Conservation (phyloP, 2,113 vertebrate genomes). For the Sylvicapra grimmia region DNA sequence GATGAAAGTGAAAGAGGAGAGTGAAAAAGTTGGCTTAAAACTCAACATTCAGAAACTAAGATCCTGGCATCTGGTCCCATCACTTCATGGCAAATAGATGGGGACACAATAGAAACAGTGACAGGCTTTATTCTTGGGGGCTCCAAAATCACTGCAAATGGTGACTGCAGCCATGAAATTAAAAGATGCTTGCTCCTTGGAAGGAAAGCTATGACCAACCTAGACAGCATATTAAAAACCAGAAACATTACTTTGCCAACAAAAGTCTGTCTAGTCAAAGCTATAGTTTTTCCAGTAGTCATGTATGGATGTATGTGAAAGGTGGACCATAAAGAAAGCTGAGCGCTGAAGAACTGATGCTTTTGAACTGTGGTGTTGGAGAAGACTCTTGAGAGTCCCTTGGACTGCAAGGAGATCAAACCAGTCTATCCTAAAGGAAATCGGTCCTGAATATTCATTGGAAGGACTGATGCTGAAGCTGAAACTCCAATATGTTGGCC, state of each 20-base stretch:
- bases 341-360: background rate
- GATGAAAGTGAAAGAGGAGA: background rate
- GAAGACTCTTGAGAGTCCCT: background rate
- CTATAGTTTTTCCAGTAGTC: background rate
- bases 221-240: background rate
- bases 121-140: background rate
- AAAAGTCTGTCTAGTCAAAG: background rate
- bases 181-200: background rate
- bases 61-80: background rate
- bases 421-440: background rate
- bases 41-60: background rate
- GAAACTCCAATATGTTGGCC: background rate
- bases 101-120: background rate
- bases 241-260: background rate
- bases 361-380: background rate
- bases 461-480: background rate
- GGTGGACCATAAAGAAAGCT: background rate
- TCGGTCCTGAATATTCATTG: background rate
- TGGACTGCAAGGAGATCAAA: background rate
- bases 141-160: background rate
- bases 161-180: background rate
- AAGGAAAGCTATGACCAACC: background rate
- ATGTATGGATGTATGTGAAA: background rate
- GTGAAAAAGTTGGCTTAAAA: background rate
- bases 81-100: background rate